A percentile compares a stretch with the other conserved stretches of the same genome.
These are phyloP conservation scores for Anguilla anguilla DNA, from an alignment of 2,797 vertebrate species.

Conservation along the genomic window DNA sequence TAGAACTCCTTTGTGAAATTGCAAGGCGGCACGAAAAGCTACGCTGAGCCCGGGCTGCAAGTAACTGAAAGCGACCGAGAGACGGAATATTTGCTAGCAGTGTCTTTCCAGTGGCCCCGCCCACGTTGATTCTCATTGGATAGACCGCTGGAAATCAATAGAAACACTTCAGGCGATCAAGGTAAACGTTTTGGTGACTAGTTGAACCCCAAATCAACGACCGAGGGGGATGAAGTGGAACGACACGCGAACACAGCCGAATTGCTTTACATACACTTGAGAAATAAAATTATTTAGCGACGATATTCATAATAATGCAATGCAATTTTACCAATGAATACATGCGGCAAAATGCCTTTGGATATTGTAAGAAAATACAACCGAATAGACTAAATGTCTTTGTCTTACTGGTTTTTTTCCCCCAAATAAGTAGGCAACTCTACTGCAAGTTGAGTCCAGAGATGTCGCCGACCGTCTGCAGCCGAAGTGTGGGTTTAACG, in stretches of 20 bases:
- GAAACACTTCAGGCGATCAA: conserved; percentile 66
- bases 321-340: background rate
- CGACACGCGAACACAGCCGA: background rate
- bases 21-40: conserved; percentile 51
- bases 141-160: conserved; percentile 44
- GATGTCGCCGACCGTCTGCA: background rate
- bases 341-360: background rate
- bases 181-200: conserved; percentile 48
- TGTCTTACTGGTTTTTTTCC: background rate
- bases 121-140: conserved; percentile 69
- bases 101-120: conserved; percentile 59
- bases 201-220: conserved; percentile 38
- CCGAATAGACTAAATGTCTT: background rate
- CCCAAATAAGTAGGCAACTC: background rate
- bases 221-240: conserved; percentile 26
- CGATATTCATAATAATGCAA: background rate
- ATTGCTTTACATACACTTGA: conserved; percentile 4
- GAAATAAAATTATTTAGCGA: background rate
- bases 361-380: background rate
- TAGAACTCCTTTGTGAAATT: conserved; percentile 43
- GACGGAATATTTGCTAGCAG: conserved; percentile 68
- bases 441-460: background rate
- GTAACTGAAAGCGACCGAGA: conserved; percentile 63
- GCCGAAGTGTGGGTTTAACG: background rate
- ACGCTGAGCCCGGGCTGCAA: conserved; percentile 61